Percentiles rank a stretch among this genome's conserved stretches.
Conservation (phyloP, 1,140 invertebrate species). For the Bradysia coprophila region DNA sequence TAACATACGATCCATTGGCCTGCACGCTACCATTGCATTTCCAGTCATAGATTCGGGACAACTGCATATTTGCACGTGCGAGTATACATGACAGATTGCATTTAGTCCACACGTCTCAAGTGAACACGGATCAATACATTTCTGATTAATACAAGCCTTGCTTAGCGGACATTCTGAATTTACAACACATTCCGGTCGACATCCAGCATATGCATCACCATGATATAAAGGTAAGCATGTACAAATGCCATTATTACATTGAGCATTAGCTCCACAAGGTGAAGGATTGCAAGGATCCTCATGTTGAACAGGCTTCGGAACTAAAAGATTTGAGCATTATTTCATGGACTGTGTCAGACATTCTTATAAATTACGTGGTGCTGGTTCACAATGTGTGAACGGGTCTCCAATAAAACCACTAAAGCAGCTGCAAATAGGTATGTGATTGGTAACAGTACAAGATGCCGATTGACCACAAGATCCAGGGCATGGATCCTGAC, state of each 20-base stretch:
- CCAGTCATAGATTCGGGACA: slow-evolving; percentile 48
- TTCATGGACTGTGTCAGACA: not conserved
- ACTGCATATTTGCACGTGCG: slow-evolving; percentile 59
- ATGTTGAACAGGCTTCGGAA: slow-evolving; percentile 36
- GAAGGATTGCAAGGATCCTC: slow-evolving; percentile 29
- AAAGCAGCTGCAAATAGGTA: slow-evolving; percentile 60
- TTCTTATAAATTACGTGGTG: slow-evolving; percentile 1
- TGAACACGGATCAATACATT: slow-evolving; percentile 58
- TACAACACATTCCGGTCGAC: slow-evolving; percentile 65
- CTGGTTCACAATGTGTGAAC: slow-evolving; percentile 34
- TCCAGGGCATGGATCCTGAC: slow-evolving; percentile 64
- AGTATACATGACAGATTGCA: slow-evolving; percentile 57
- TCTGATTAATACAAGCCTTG: slow-evolving; percentile 53
- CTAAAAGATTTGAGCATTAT: not conserved
- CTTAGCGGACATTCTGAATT: slow-evolving; percentile 61
- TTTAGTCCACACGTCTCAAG: slow-evolving; percentile 54
- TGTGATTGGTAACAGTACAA: slow-evolving; percentile 66
- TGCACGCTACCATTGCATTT: slow-evolving; percentile 25
- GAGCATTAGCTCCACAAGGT: slow-evolving; percentile 35
- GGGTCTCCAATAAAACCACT: slow-evolving; percentile 58
- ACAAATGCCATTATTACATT: slow-evolving; percentile 51
- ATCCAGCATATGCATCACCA: slow-evolving; percentile 44
- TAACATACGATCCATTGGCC: slow-evolving; percentile 9
- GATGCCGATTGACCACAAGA: slow-evolving; percentile 65
- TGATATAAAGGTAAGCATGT: slow-evolving; percentile 41